Conservation (phyloP, 2,113 vertebrate species). For the Nothobranchius furzeri region DNA sequence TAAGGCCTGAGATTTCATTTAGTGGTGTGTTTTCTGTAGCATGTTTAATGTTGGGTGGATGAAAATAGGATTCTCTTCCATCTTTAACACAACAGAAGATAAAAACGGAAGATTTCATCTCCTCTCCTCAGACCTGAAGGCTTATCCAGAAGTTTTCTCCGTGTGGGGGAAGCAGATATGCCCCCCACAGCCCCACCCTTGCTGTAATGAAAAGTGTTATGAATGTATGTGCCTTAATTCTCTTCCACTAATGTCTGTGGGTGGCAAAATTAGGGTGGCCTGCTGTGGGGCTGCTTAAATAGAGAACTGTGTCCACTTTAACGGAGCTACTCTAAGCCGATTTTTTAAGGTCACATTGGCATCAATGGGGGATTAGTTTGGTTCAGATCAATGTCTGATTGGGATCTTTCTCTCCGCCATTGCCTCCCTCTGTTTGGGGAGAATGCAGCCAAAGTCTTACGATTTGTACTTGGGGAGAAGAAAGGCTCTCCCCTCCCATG, state of each 20-base stretch:
- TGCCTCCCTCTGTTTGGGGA: slow-evolving; percentile 72
- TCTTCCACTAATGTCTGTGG: slow-evolving; percentile 76
- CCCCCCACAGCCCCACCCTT: slow-evolving; percentile 62
- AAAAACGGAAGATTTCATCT: slow-evolving; percentile 10
- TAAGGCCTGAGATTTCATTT: no score
- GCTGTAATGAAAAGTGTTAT: slow-evolving; percentile 79
- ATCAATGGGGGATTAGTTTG: slow-evolving; percentile 85
- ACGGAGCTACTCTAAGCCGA: slow-evolving; percentile 83
- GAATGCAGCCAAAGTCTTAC: slow-evolving; percentile 75
- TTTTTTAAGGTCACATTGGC: slow-evolving; percentile 84
- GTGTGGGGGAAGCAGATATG: slow-evolving; percentile 67
- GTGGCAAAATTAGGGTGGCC: slow-evolving; percentile 76
- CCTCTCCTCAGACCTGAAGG: slow-evolving; percentile 40
- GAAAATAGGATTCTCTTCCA: no score
- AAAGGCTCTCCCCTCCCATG: slow-evolving; percentile 74
- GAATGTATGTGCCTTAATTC: slow-evolving; percentile 84
- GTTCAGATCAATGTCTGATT: slow-evolving; percentile 83
- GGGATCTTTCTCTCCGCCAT: slow-evolving; percentile 79
- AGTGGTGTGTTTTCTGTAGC: no score
- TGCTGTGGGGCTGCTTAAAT: slow-evolving; percentile 60
- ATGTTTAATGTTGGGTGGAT: no score
- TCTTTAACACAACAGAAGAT: no score
- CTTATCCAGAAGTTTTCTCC: slow-evolving; percentile 52
- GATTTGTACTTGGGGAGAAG: slow-evolving; percentile 81
- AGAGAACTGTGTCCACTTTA: slow-evolving; percentile 81